A percentile compares a stretch with the other conserved stretches of the same genome.
Evolutionary conservation across 2,113 vertebrate species (phyloP).

Genomic region (Hippocampus mohnikei): DNA sequence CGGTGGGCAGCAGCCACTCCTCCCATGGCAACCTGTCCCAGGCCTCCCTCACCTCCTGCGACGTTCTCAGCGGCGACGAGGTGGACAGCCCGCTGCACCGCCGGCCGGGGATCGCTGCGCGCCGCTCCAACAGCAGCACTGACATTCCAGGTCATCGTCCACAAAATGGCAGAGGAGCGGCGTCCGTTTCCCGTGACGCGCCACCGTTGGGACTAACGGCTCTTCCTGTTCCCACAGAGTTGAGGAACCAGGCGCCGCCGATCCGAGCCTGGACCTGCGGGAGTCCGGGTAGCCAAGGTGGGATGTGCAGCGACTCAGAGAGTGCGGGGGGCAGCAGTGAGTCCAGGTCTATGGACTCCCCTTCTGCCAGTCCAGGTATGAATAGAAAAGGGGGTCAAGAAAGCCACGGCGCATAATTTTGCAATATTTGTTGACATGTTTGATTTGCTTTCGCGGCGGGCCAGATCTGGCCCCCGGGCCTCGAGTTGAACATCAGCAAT

Average conservation of each 20-base stretch:
- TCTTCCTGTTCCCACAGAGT: slow-evolving; percentile 14
- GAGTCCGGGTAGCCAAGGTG: slow-evolving; percentile 80
- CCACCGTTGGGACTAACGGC: not conserved
- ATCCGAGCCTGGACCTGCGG: slow-evolving; percentile 83
- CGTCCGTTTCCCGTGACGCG: not conserved
- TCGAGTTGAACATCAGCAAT: not conserved
- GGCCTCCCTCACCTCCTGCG: slow-evolving; percentile 73
- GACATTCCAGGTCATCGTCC: slow-evolving; percentile 79
- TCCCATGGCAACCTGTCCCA: slow-evolving; percentile 86
- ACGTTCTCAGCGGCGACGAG: slow-evolving; percentile 80
- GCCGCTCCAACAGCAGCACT: slow-evolving; percentile 79
- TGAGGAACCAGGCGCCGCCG: slow-evolving; percentile 67
- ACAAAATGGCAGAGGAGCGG: not conserved
- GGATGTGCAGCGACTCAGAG: slow-evolving; percentile 96
- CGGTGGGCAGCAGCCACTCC: slow-evolving; percentile 71
- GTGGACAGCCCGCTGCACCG: slow-evolving; percentile 69
- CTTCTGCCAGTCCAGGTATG: slow-evolving; percentile 93
- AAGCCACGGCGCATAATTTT: too few species aligned
- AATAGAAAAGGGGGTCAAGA: not conserved
- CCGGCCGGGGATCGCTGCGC: slow-evolving; percentile 74
- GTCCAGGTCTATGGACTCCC: slow-evolving; percentile 94
- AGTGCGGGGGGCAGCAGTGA: slow-evolving; percentile 97
- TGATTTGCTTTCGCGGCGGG: too few species aligned
- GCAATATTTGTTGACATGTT: too few species aligned
- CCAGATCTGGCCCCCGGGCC: too few species aligned